Conservation (phyloP, 2,888 invertebrate genomes). For the Myopa tessellatipennis region DNA sequence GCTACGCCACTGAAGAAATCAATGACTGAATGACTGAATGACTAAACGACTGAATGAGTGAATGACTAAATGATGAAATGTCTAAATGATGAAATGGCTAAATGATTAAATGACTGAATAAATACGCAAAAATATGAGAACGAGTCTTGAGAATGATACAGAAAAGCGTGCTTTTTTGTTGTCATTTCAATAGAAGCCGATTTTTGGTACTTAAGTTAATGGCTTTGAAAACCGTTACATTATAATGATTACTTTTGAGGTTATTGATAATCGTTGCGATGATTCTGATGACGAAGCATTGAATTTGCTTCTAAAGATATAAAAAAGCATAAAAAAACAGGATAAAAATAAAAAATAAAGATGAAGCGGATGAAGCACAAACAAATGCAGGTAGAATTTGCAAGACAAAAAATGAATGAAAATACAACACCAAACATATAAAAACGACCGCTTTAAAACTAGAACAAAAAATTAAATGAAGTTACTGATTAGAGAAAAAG, state of each 20-base stretch:
- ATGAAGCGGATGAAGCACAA: not conserved
- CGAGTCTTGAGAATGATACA: too few species aligned
- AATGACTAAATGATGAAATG: too few species aligned
- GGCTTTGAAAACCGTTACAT: conserved; percentile 36
- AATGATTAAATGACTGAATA: too few species aligned
- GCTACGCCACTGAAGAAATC: too few species aligned
- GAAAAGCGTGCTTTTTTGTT: not conserved
- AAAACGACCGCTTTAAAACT: too few species aligned
- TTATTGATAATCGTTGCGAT: conserved; percentile 10
- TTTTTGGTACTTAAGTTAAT: conserved; percentile 35
- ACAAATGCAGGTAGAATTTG: not conserved
- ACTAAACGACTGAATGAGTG: too few species aligned
- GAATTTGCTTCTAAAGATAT: not conserved
- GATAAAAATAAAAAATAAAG: not conserved
- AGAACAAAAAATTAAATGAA: not conserved
- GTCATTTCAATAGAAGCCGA: not conserved
- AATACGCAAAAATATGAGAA: too few species aligned
- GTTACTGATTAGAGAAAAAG: not conserved
- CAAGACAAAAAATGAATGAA: not conserved
- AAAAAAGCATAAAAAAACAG: not conserved
- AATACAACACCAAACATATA: too few species aligned
- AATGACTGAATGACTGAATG: too few species aligned
- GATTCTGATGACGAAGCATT: not conserved
- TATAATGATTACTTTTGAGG: conserved; percentile 40
- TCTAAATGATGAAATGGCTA: too few species aligned